Base-by-base conservation (phyloP, 2,113 vertebrate species). In the Blennius ocellaris region DNA sequence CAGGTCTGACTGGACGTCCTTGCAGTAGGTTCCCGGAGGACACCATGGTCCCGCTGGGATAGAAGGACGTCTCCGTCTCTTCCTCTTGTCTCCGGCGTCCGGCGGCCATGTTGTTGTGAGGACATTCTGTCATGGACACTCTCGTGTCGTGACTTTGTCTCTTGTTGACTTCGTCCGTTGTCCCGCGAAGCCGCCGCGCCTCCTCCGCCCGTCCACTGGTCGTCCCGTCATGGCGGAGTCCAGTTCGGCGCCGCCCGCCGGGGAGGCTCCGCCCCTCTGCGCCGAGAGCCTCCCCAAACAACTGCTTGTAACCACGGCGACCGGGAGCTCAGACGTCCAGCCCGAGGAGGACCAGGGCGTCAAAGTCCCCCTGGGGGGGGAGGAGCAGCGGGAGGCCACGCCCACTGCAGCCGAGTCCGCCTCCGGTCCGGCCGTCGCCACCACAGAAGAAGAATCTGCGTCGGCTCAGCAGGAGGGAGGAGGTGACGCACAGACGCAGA, bases 201-300 rank as follows among this genome's bases (percentile, higher is more conserved):
- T 30, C 21, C 21, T 30, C 21, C 2, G 21, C n/a, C 53, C 5
- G 11, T 37, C 6, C 6, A 12, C 12, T 44, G 5, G 1, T 62
- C 49, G 14, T 47, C 70, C 16, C 10, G 53, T 45, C 66, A 92
- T 92, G 91, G 82, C 85, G 3, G 87, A 89, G 43, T 78, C 78
- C 55, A 39, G 65, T 51, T 12, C 53, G 0, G 77, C 71, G 68
- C 48, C 50, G 2, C 0, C 60, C 49, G 44, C 63, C 62, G 36
- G 30, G 21, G 60, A 63, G 3, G 60, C 59, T 12, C 7, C 38
- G 7, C 1, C 50, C 37, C 12, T 65, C 30, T 11, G 49, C 55
- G 16, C 52, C 9, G 70, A 69, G 2, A 61, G 30, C 1, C 2
- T 30, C 17, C 55, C 79, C 36, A 80, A 81, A 65, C 78, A 65